phyloP scores from a whole-genome alignment of 2,888 invertebrate species.

The Plusia festucae region DNA sequence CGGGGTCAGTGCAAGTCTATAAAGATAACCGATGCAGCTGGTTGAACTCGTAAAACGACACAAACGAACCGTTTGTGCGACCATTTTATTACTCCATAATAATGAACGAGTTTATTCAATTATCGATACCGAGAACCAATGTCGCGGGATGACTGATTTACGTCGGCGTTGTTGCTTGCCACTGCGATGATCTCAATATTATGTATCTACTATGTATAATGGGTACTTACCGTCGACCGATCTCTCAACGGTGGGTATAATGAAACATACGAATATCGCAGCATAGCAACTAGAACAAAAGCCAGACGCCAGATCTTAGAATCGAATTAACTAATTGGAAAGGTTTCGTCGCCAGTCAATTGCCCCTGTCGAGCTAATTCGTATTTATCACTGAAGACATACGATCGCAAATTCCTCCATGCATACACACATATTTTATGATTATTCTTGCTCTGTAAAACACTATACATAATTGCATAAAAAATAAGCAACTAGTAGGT shows the following conservation, averaged over 20 bases:
- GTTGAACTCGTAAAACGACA: constrained; percentile 81
- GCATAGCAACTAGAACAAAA: constrained; percentile 62
- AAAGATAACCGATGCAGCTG: constrained; percentile 81
- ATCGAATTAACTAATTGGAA: constrained; percentile 79
- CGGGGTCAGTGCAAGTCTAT: constrained; percentile 78
- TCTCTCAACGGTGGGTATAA: constrained; percentile 33
- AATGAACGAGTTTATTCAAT: constrained; percentile 88
- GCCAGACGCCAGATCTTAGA: constrained; percentile 57
- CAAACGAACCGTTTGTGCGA: constrained; percentile 81
- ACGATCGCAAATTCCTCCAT: constrained; percentile 53
- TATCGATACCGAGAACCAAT: constrained; percentile 83
- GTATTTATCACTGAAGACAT: constrained; percentile 72
- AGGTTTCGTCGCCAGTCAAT: constrained; percentile 80
- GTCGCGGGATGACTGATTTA: constrained; percentile 83
- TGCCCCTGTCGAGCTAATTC: constrained; percentile 75
- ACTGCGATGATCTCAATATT: constrained; percentile 62
- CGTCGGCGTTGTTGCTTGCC: constrained; percentile 57
- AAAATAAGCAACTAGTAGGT: too few relatives aligned
- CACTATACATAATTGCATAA: too few relatives aligned
- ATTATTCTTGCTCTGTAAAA: not conserved
- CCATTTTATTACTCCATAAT: constrained; percentile 80
- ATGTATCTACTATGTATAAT: constrained; percentile 34
- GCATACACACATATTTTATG: not conserved
- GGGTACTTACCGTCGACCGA: constrained; percentile 41
- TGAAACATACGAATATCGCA: constrained; percentile 32